A percentile compares a stretch with the other conserved stretches of the same genome.
phyloP scores from a whole-genome alignment of 2,888 invertebrate species.

The Chromoteleia sp. region DNA sequence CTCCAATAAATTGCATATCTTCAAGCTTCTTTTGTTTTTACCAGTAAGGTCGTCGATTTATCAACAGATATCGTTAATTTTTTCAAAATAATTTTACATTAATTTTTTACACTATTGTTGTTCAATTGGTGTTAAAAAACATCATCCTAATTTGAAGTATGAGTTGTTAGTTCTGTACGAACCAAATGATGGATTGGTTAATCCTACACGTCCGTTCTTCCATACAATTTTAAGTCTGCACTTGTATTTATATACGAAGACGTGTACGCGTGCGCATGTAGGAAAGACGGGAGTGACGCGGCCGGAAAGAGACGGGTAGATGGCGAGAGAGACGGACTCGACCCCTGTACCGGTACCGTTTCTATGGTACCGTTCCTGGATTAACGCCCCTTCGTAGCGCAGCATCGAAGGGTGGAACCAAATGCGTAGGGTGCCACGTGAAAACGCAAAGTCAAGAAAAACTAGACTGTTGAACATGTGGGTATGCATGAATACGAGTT shows the following conservation, averaged over 20 bases:
- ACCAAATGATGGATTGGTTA: conserved; percentile 41
- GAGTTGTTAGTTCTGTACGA: neutral
- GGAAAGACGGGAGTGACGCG: conserved; percentile 53
- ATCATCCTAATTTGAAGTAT: neutral
- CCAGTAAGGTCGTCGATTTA: neutral
- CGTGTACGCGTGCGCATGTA: conserved; percentile 49
- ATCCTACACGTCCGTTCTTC: conserved; percentile 30
- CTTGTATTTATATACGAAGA: conserved; percentile 55
- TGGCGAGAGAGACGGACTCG: conserved; percentile 69
- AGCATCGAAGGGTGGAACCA: conserved; percentile 76
- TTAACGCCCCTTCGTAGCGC: conserved; percentile 78
- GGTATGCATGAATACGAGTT: conserved; percentile 42
- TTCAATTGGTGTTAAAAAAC: too few relatives aligned
- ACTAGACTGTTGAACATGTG: conserved; percentile 59
- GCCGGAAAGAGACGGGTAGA: conserved; percentile 51
- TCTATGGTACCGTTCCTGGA: conserved; percentile 83
- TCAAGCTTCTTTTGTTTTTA: too few relatives aligned
- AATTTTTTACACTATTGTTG: too few relatives aligned
- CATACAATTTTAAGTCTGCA: conserved; percentile 52
- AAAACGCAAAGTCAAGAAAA: conserved; percentile 69
- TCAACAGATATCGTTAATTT: too few relatives aligned
- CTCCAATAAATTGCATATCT: neutral
- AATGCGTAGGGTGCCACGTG: conserved; percentile 67
- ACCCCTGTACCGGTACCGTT: conserved; percentile 81
- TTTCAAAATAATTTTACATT: too few relatives aligned